phyloP scores from a whole-genome alignment of 2,113 vertebrate species.

The Tyrannus savana region DNA sequence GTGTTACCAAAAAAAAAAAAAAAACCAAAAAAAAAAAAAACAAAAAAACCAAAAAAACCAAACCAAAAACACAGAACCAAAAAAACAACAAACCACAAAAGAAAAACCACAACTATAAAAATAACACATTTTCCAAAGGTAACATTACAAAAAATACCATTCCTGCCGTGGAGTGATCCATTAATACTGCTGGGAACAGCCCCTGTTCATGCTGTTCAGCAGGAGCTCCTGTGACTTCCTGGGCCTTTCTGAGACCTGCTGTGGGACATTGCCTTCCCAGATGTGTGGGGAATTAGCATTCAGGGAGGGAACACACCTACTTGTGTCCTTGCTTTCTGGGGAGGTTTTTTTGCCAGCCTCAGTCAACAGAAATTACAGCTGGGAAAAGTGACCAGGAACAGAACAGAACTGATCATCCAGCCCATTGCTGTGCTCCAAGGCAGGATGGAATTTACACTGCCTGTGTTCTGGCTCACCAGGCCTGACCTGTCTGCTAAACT shows the following conservation, averaged over 20 bases:
- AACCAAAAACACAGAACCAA: neutral
- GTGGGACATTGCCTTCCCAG: neutral
- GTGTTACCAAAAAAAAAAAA: slow-evolving; percentile 8
- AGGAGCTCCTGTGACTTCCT: neutral
- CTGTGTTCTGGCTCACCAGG: accelerated
- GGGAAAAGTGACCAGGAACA: neutral
- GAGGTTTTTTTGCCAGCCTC: neutral
- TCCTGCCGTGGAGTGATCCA: neutral
- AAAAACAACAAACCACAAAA: neutral
- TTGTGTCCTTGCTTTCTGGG: neutral
- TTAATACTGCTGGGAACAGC: slow-evolving; percentile 80
- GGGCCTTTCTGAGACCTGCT: neutral
- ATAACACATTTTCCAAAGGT: slow-evolving; percentile 64
- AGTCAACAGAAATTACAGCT: neutral
- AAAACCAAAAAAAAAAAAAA: neutral
- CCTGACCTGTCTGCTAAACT: neutral
- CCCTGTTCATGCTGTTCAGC: neutral
- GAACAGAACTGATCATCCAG: neutral
- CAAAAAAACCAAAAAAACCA: neutral
- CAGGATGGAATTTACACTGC: neutral
- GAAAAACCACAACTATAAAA: slow-evolving; percentile 68
- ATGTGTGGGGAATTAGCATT: neutral
- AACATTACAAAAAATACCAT: slow-evolving; percentile 49
- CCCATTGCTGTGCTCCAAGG: accelerated
- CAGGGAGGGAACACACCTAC: neutral